Base-by-base conservation (phyloP, 2,797 vertebrate species). In the Micrastur ruficollis region DNA sequence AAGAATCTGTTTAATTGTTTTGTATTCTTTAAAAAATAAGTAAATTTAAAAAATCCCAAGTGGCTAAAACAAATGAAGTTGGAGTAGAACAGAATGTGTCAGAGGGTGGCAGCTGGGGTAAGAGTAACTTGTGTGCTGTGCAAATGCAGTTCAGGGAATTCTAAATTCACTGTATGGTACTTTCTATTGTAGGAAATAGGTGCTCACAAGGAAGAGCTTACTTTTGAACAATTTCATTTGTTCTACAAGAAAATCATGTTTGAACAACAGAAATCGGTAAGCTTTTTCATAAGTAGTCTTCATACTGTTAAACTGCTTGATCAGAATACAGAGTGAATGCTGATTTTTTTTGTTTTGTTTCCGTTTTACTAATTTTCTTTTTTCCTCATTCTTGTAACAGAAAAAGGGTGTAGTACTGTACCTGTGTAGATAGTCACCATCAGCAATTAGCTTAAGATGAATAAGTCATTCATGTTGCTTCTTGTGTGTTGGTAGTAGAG, bases 171-270 rank as follows among this genome's bases (percentile, higher is more conserved):
- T 76, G 50, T 0, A 0, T 96, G 32, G 47, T 80, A 4, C 72
- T 92, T 82, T 95, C 23, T 86, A 12, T 96, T 92, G 73, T 97
- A 99, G 99, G 98, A 99, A 96, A 98, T 99, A 65, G 99, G 99
- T 22, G 98, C 98, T 26, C 98, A 98, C 86, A 99, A 99, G 95
- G 99, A 99, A 36, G 98, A 99, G 12, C 98, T 99, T 94, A 99
- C 98, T 97, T 99, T 99, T 95, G 99, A 99, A 95, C 99, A 99
- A 95, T 99, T 99, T 97, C 99, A 99, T 95, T 98, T 99, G 96
- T 98, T 99, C 96, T 99, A 99, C 97, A 99, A 99, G 97, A 98
- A 98, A 70, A 97, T 99, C 36, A 99, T 99, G 99, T 99, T 99
- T 97, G 99, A 99, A 53, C 98, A 98, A 76, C 99, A 99, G 95